Percentiles rank a stretch among this genome's conserved stretches.
These are phyloP conservation scores for Bradynema listronoti DNA, from an alignment of 1,140 invertebrate species.

Conservation along the genomic window DNA sequence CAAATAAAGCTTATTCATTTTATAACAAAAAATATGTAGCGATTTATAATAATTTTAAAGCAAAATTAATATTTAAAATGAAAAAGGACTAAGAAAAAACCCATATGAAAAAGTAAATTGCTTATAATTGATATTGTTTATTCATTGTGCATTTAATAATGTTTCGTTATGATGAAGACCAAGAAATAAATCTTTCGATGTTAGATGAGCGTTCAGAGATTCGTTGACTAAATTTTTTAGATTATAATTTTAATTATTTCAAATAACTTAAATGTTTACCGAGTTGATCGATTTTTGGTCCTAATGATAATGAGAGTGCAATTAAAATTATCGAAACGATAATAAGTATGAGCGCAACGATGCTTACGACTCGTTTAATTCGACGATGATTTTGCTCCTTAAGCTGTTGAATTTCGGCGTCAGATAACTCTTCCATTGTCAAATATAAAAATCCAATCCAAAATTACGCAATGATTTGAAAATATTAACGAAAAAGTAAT, in stretches of 20 bases:
- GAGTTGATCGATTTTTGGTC: conserved; percentile 46
- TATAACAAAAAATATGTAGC: no score
- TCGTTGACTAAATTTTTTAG: conserved; percentile 37
- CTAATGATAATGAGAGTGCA: conserved; percentile 41
- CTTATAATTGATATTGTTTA: no score
- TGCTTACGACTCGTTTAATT: conserved; percentile 37
- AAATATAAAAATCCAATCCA: no score
- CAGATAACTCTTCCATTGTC: conserved; percentile 40
- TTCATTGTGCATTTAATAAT: no score
- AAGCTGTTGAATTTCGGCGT: conserved; percentile 40
- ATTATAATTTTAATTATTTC: conserved; percentile 25
- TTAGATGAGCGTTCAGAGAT: conserved; percentile 38
- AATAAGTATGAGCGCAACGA: conserved; percentile 34
- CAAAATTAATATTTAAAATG: no score
- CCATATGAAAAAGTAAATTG: no score
- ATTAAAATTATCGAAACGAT: conserved; percentile 39
- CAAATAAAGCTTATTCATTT: no score
- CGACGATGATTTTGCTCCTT: conserved; percentile 48
- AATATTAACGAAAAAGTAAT: no score
- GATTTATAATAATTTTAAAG: no score
- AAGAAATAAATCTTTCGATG: conserved; percentile 40
- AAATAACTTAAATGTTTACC: no score
- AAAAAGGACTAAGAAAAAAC: no score
- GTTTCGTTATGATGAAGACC: conserved; percentile 35
- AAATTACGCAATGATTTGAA: no score